phyloP scores from a whole-genome alignment of 2,113 vertebrate genomes.

The Mirza zaza region DNA sequence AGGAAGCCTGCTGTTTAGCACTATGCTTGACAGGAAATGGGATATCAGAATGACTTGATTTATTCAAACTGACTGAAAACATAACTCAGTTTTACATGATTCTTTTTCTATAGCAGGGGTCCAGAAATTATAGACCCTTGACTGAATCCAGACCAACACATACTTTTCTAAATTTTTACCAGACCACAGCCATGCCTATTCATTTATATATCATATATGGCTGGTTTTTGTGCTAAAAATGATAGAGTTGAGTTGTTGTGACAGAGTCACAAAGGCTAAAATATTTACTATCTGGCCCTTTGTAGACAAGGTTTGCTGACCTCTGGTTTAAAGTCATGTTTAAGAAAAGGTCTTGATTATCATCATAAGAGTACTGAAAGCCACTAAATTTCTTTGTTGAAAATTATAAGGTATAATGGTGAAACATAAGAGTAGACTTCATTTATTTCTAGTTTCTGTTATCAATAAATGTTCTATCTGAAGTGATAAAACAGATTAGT shows the following conservation, averaged over 20 bases:
- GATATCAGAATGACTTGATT: neutral
- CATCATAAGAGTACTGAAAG: constrained; percentile 41
- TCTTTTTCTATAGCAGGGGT: neutral
- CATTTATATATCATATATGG: neutral
- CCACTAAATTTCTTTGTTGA: neutral
- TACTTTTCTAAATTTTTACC: neutral
- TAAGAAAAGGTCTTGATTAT: constrained; percentile 22
- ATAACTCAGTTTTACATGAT: neutral
- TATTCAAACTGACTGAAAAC: neutral
- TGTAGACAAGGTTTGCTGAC: neutral
- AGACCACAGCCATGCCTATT: neutral
- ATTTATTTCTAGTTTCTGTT: constrained; percentile 20
- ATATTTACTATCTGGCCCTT: neutral
- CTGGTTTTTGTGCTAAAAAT: constrained; percentile 5
- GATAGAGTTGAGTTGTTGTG: neutral
- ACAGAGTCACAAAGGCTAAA: constrained; percentile 20
- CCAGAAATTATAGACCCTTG: neutral
- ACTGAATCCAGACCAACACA: neutral
- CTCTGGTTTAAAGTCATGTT: neutral
- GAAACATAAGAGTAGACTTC: neutral
- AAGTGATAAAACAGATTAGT: neutral
- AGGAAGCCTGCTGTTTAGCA: neutral
- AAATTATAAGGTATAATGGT: neutral
- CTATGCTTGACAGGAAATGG: neutral
- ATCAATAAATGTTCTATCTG: neutral